phyloP scores from a whole-genome alignment of 2,797 vertebrate species.

The Gobionotothen gibberifrons region DNA sequence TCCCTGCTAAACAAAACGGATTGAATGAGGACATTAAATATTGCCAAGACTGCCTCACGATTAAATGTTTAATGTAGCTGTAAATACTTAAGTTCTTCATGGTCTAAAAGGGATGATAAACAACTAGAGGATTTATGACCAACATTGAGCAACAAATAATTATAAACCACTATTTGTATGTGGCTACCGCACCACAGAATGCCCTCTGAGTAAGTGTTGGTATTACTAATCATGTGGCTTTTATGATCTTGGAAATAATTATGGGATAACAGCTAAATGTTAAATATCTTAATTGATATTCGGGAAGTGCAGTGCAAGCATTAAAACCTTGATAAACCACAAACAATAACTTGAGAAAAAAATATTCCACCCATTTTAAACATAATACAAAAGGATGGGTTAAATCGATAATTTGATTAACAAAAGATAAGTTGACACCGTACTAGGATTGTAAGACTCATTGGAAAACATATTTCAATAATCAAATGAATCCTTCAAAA shows the following conservation, averaged over 20 bases:
- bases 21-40: slow-evolving; percentile 11
- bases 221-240: background rate
- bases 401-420: background rate
- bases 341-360: background rate
- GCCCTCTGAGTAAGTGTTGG: background rate
- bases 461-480: background rate
- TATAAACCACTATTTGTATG: background rate
- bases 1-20: slow-evolving; percentile 63
- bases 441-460: background rate
- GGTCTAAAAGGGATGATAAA: slow-evolving; percentile 8
- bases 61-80: background rate
- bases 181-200: slow-evolving; percentile 2
- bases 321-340: background rate
- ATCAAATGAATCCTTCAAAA: slow-evolving; percentile 25
- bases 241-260: background rate
- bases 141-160: slow-evolving; percentile 18
- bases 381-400: background rate
- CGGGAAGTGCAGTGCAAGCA: background rate
- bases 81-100: slow-evolving; percentile 6
- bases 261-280: background rate
- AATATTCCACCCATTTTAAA: background rate
- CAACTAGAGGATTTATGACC: background rate
- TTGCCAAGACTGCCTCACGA: background rate
- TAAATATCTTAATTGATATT: background rate
- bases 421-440: background rate